Base-by-base conservation (phyloP, 30 jellyfish, hydroid and myxozoan species). In the Calvadosia cruxmelitensis region DNA sequence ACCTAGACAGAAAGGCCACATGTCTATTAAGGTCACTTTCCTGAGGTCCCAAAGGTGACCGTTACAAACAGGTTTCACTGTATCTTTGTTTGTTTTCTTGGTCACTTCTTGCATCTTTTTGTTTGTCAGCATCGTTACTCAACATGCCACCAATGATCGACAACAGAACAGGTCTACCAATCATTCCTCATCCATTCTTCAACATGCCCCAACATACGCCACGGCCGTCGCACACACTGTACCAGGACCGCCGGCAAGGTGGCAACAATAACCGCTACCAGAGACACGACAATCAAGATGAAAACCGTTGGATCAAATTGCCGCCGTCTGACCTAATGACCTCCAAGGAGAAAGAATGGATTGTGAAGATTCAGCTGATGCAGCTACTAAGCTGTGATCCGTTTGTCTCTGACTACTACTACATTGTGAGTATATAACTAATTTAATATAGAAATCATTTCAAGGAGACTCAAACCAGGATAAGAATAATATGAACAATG, bases 321-420 rank as follows among this genome's bases (percentile, higher is more conserved):
- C 76, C 86, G 12, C 81, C 97, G 15, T 88, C 97, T 26, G 70
- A 69, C 29, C n/a, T 88, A 82, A 88, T 88, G 97, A 74, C 94
- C 30, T 78, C 95, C 42, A 77, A 72, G 42, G 97, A 88, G 67
- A 88, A 88, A 36, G 94, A 88, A 57, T 88, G 97, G 97, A 84
- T 88, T 27, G 84, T 79, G 26, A 88, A 88, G 73, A 80, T 88
- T 29, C 93, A 82, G 63, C 57, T 88, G 64, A 80, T 88, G 95
- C 76, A 78, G 50, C 42, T 88, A 67, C 34, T 88, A 1, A 50
- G 93, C 42, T 88, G 86, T 35, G 97, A 88, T 66, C 71, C 82
- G 34, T 51, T 72, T 62, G 49, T 66, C 62, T 75, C 90, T 1
- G 97, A 88, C 50, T 88, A 74, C 70, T 88, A 88, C 35, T 88